Evolutionary conservation across 2,888 invertebrate species (phyloP), one percentile per base, ranked within the genome.

Genomic region (Biston stratarius): DNA sequence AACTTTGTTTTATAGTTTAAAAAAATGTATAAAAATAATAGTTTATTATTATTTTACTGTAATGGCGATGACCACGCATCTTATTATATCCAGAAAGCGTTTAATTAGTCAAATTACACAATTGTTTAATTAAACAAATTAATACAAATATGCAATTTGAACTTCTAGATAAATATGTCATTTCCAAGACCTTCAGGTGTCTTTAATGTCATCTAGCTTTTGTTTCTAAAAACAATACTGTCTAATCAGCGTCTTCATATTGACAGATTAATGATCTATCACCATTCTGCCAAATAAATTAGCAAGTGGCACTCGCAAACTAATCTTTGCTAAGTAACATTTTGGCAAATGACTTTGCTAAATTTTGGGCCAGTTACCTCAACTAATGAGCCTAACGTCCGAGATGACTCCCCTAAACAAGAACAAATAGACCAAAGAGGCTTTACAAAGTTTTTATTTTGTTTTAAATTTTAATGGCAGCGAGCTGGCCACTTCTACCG

Each of bases 341-440:
- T 76, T 80, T 79, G 81, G 88, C 84, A 88, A 90, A 86, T 92
- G 91, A 92, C 88, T 89, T 82, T 69, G 84, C 85, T 78, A 83
- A 89, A 89, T 84, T 90, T 91, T 87, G 83, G 87, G 83, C 87
- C 90, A 88, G 88, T 88, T 90, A 91, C 91, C 88, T 89, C 85
- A 87, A 85, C 89, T 92, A 92, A 92, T 92, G 91, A 90, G 88
- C 86, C 91, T 86, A 85, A 92, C 86, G 87, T 90, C 91, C 89
- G 83, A 87, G 85, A 86, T 89, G 84, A 88, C 88, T 88, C 80
- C 83, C 9, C 84, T 84, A 87, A 89, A 87, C 82, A 82, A 80
- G 86, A 82, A 87, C 78, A 86, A 67, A 7, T 75, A 79, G 38
- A 51, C n/a, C 24, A 40, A 82, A 45, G 89, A 90, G 77, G 71